These are phyloP conservation scores for Polyommatus iphigenia DNA, from an alignment of 2,888 invertebrate species.

Conservation along the genomic window DNA sequence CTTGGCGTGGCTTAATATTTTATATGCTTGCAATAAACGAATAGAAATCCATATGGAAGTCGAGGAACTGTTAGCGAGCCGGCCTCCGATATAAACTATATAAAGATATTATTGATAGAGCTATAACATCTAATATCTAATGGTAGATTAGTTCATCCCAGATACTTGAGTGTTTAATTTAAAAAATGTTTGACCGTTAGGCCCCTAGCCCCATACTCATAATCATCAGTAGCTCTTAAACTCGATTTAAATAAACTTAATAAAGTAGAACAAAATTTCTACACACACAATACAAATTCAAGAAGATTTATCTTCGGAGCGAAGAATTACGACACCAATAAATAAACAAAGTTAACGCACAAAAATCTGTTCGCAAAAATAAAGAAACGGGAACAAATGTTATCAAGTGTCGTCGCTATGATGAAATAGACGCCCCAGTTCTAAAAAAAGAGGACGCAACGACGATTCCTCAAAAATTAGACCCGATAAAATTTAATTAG, in stretches of 20 bases:
- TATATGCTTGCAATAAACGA: constrained; percentile 22
- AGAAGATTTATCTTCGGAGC: background rate
- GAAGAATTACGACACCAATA: constrained; percentile 9
- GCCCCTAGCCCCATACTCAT: no score
- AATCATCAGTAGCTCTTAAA: background rate
- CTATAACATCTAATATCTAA: no score
- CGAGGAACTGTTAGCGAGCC: background rate
- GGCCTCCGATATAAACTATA: background rate
- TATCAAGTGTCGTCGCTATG: constrained; percentile 31
- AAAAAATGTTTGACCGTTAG: no score
- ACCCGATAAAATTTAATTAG: constrained; percentile 63
- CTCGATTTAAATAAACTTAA: background rate
- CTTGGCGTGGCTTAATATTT: constrained; percentile 28
- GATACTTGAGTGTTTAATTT: no score
- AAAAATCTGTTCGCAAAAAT: constrained; percentile 28
- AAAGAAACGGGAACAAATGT: constrained; percentile 32
- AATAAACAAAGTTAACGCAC: constrained; percentile 17
- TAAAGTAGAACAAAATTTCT: background rate
- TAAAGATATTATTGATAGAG: no score
- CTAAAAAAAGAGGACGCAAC: constrained; percentile 31
- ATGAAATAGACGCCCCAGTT: constrained; percentile 32
- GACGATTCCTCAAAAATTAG: constrained; percentile 33
- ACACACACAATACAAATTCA: background rate
- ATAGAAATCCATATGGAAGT: background rate
- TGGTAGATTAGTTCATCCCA: no score